A percentile compares a stretch with the other conserved stretches of the same genome.
These are phyloP conservation scores for Ashinkailepas kermadecensis DNA, from an alignment of 2,888 invertebrate genomes.

Conservation along the genomic window DNA sequence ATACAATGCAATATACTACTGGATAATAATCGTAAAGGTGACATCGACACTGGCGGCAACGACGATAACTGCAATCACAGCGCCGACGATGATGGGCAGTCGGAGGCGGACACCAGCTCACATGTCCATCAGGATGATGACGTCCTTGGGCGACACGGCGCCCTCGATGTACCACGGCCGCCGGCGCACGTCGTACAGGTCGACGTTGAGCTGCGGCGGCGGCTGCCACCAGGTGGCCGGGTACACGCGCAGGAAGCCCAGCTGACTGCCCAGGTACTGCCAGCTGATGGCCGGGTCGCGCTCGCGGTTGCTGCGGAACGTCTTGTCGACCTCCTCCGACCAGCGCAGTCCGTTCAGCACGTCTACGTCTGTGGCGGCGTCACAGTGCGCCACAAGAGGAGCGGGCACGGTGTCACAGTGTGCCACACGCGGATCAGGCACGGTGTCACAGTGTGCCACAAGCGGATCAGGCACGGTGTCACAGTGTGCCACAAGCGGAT, in stretches of 20 bases:
- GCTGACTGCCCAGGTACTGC: slow-evolving; percentile 48
- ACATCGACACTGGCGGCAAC: no score
- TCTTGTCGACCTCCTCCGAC: slow-evolving; percentile 42
- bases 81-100: no score
- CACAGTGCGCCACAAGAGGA: no score
- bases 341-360: slow-evolving; percentile 46
- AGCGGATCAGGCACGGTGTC: no score
- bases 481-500: no score
- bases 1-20: no score
- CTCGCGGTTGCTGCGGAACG: slow-evolving; percentile 42
- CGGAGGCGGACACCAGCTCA: slow-evolving; percentile 37
- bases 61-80: no score
- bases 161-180: slow-evolving; percentile 47
- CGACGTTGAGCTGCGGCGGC: slow-evolving; percentile 35
- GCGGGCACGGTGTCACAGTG: no score
- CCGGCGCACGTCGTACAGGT: slow-evolving; percentile 45
- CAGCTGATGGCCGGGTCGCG: slow-evolving; percentile 43
- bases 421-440: no score
- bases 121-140: slow-evolving; percentile 48
- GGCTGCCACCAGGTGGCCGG: slow-evolving; percentile 35
- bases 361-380: slow-evolving; percentile 41
- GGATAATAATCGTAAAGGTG: no score
- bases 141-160: slow-evolving; percentile 47
- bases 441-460: no score
- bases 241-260: slow-evolving; percentile 34